phyloP scores from a whole-genome alignment of 2,888 invertebrate genomes.

The Mythimna lalbum region DNA sequence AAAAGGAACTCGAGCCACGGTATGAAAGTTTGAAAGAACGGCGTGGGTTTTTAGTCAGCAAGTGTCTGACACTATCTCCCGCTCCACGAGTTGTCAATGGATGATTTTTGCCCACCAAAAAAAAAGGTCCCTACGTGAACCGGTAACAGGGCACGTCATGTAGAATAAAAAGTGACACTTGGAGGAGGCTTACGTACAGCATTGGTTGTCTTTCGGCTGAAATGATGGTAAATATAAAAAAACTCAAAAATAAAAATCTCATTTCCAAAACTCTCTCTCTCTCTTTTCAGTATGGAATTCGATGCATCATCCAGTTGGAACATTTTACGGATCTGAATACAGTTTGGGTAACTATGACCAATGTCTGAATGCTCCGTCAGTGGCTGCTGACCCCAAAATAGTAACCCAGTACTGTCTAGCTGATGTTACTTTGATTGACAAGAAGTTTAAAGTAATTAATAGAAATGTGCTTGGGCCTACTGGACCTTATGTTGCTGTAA shows the following conservation, averaged over 20 bases:
- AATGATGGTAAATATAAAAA: too few species aligned
- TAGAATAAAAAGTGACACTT: too few species aligned
- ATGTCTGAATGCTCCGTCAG: conserved; percentile 36
- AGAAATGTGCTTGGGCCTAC: conserved; percentile 35
- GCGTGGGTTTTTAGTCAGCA: too few species aligned
- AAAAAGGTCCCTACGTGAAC: too few species aligned
- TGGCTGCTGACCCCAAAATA: conserved; percentile 8
- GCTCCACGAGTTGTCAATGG: too few species aligned
- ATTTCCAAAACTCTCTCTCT: conserved; percentile 11
- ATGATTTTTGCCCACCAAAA: too few species aligned
- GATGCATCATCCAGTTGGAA: conserved; percentile 52
- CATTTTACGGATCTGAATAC: conserved; percentile 42
- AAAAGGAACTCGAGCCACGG: too few species aligned
- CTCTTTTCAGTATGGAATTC: conserved; percentile 62
- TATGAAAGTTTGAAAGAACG: too few species aligned
- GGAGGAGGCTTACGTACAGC: too few species aligned
- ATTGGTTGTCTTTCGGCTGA: too few species aligned
- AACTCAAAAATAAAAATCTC: background rate
- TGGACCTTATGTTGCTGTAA: conserved; percentile 34
- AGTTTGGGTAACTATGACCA: conserved; percentile 56
- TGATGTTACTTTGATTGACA: conserved; percentile 34
- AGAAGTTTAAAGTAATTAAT: background rate
- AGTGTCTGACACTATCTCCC: too few species aligned
- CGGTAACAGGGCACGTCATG: too few species aligned
- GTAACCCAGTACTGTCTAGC: conserved; percentile 49